Conservation (phyloP, 2,113 vertebrate genomes). For the Bubo blakistoni region DNA sequence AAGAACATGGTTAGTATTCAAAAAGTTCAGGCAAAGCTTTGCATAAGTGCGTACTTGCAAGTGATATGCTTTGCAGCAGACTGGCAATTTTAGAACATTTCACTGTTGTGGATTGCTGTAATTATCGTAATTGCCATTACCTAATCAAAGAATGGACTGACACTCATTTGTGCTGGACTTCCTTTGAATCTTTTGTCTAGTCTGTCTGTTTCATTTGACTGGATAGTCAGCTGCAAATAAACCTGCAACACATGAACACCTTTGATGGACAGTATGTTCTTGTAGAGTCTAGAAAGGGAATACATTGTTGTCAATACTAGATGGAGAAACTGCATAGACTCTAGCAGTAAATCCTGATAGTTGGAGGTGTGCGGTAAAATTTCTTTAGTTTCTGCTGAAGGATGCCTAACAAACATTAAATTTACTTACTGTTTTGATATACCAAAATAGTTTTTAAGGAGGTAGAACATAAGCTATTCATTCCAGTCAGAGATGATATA, state of each 20-base stretch:
- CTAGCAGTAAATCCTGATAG: background rate
- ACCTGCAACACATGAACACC: background rate
- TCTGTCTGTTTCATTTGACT: background rate
- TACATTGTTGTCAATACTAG: background rate
- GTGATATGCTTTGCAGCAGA: background rate
- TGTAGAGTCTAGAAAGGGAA: background rate
- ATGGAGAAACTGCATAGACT: background rate
- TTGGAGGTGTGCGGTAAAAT: background rate
- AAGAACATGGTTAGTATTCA: background rate
- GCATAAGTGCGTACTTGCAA: background rate
- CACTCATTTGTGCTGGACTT: background rate
- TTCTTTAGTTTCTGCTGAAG: background rate
- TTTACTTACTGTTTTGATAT: background rate
- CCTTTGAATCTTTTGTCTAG: background rate
- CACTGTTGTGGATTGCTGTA: conserved; percentile 12
- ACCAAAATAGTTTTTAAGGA: background rate
- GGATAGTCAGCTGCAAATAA: background rate
- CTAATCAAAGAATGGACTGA: conserved; percentile 21
- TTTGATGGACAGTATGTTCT: background rate
- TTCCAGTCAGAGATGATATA: background rate
- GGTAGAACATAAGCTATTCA: background rate
- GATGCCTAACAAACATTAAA: background rate
- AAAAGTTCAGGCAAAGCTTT: background rate
- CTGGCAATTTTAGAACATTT: conserved; percentile 28
- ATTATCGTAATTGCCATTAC: conserved; percentile 39